Percentiles rank a stretch among this genome's conserved stretches.
Conservation (phyloP, 2,113 vertebrate species). For the Alethe castanea region DNA sequence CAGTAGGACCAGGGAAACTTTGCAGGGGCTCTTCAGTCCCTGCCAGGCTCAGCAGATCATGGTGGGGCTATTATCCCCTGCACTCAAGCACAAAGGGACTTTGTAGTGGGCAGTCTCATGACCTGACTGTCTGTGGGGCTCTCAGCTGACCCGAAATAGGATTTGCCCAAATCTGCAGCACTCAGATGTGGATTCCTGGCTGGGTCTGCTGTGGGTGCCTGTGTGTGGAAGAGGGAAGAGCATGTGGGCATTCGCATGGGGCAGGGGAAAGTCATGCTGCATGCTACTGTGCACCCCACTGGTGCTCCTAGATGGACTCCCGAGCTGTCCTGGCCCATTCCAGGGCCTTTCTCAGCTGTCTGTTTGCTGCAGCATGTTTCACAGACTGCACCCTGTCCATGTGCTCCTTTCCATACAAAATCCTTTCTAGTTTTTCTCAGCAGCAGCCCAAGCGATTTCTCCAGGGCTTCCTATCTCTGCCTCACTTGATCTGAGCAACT, state of each 20-base stretch:
- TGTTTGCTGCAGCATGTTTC: background rate
- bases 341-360: background rate
- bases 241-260: rapidly evolving
- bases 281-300: rapidly evolving
- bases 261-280: rapidly evolving
- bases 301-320: rapidly evolving
- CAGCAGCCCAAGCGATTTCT: background rate
- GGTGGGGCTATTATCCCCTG: background rate
- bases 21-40: background rate
- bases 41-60: background rate
- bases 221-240: background rate
- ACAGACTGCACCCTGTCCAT: background rate
- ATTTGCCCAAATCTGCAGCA: background rate
- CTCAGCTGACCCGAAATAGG: background rate
- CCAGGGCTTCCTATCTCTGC: background rate
- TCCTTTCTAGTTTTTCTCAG: background rate
- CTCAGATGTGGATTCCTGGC: background rate
- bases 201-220: background rate
- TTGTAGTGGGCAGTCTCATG: background rate
- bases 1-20: rapidly evolving
- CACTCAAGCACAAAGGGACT: background rate
- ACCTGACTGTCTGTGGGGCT: background rate
- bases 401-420: background rate
- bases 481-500: background rate
- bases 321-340: background rate